phyloP scores from a whole-genome alignment of 92 coral and sea anemone genomes.

The Heliopora coerulea region DNA sequence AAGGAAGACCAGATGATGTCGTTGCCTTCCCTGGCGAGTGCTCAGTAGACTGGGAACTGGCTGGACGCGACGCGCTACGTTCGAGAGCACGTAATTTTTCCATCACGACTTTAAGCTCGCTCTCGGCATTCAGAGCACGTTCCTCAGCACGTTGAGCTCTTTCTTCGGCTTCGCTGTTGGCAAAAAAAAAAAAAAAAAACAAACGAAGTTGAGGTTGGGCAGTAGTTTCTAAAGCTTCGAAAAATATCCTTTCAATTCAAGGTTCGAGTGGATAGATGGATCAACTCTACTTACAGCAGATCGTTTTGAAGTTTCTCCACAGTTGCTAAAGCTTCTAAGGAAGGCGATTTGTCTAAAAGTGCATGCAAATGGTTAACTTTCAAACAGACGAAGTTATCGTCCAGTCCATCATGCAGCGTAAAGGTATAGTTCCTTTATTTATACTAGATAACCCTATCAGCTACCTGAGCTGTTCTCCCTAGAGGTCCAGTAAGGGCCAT shows the following conservation, averaged over 20 bases:
- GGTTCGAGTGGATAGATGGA: too few relatives aligned
- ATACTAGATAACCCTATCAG: too few relatives aligned
- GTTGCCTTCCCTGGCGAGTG: constrained; percentile 58
- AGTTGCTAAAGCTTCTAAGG: constrained; percentile 85
- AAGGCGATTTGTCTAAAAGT: constrained; percentile 77
- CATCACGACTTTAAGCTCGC: constrained; percentile 85
- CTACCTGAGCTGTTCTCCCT: too few relatives aligned
- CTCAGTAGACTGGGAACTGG: constrained; percentile 60
- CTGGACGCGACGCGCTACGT: constrained; percentile 89
- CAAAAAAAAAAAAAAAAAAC: not conserved
- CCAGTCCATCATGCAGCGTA: too few relatives aligned
- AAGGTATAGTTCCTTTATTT: too few relatives aligned
- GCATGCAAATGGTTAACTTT: too few relatives aligned
- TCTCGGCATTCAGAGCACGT: constrained; percentile 87
- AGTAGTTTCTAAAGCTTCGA: too few relatives aligned
- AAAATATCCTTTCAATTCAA: too few relatives aligned
- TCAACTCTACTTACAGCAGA: constrained; percentile 70
- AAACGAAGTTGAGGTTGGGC: too few relatives aligned
- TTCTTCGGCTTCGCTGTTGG: constrained; percentile 83
- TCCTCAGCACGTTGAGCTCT: constrained; percentile 89
- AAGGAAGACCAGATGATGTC: constrained; percentile 59
- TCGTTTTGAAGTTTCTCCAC: constrained; percentile 87
- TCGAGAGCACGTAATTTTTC: constrained; percentile 96
- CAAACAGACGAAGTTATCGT: too few relatives aligned
- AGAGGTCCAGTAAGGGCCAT: too few relatives aligned